Base-by-base conservation (phyloP, 2,888 invertebrate species). In the Reticulitermes lucifugus region DNA sequence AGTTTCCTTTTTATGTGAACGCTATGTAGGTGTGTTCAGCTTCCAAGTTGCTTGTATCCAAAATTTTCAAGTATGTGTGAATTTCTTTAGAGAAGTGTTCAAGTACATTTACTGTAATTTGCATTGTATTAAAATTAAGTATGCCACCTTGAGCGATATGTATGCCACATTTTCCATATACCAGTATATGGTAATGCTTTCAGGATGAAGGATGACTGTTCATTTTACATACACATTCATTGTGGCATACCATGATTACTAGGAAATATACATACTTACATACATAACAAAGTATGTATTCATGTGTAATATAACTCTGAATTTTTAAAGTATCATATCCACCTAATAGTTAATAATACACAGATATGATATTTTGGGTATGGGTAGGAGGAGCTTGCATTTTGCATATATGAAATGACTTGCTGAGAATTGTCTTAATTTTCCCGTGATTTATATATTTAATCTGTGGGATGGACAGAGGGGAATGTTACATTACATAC, bases 321-420 rank as follows among this genome's bases (percentile, higher is more conserved):
- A 25, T 65, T 25, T 65, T 25, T 3, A 25, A 65, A 65, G n/a
- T n/a, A n/a, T 65, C 60, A 60, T 65, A 65, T 14, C 65, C n/a
- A 12, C 60, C 60, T n/a, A 43, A 43, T 75, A 43, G 43, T 43
- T 43, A 75, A 75, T 46, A 77, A 18, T 77, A 46, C 46, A 77
- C n/a, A 75, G 75, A 75, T 1, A 75, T 77, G 77, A 46, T 77
- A 46, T 46, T 77, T 21, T 77, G 77, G 77, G 77, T 77, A 21
- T 41, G 41, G 41, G 43, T 4, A 4, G 46, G 35, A 7, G 46
- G 18, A 75, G 18, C 22, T 75, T 43, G 41, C 43, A 75, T 46
- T 21, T 75, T 43, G 43, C 41, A 43, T 18, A 43, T 75, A 43
- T 21, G n/a, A 6, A 75, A 75, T 6, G 9, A 14, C 18, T 75